phyloP scores from a whole-genome alignment of 2,888 invertebrate genomes.

The Caenorhabditis auriculariae region DNA sequence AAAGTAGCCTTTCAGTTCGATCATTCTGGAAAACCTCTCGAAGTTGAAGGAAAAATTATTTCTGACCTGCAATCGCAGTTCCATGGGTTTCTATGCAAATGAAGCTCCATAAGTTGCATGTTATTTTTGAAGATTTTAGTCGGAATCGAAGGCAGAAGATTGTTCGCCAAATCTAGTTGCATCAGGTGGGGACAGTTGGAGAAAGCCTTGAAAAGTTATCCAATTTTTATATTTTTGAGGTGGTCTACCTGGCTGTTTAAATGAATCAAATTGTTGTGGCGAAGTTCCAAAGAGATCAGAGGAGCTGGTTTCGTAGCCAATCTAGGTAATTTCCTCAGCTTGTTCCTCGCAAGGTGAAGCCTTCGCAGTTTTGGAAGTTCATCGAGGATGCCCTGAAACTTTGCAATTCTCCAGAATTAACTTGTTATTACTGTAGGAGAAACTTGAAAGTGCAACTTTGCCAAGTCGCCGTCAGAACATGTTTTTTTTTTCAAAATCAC shows the following conservation, averaged over 20 bases:
- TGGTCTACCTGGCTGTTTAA: background rate
- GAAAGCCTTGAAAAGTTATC: background rate
- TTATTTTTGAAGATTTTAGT: background rate
- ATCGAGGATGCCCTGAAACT: slow-evolving; percentile 45
- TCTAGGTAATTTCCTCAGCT: slow-evolving; percentile 30
- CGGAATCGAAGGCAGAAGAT: slow-evolving; percentile 6
- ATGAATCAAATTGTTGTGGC: slow-evolving; percentile 4
- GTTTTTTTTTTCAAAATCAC: no score
- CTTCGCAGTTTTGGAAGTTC: slow-evolving; percentile 37
- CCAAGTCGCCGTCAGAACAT: no score
- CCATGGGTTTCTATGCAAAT: slow-evolving; percentile 43
- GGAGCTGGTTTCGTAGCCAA: slow-evolving; percentile 25
- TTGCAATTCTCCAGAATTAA: background rate
- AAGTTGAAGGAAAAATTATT: background rate
- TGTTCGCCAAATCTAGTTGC: slow-evolving; percentile 1
- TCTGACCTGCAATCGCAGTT: slow-evolving; percentile 53
- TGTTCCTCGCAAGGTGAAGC: slow-evolving; percentile 46
- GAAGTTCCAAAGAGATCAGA: slow-evolving; percentile 7
- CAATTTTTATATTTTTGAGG: background rate
- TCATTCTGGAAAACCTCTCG: background rate
- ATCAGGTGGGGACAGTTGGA: background rate
- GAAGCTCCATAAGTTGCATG: background rate
- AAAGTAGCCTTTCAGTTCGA: background rate
- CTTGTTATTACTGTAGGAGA: no score
- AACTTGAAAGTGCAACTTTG: no score